These are phyloP conservation scores for Chrysomela aeneicollis DNA, from an alignment of 2,888 invertebrate genomes.

Conservation along the genomic window DNA sequence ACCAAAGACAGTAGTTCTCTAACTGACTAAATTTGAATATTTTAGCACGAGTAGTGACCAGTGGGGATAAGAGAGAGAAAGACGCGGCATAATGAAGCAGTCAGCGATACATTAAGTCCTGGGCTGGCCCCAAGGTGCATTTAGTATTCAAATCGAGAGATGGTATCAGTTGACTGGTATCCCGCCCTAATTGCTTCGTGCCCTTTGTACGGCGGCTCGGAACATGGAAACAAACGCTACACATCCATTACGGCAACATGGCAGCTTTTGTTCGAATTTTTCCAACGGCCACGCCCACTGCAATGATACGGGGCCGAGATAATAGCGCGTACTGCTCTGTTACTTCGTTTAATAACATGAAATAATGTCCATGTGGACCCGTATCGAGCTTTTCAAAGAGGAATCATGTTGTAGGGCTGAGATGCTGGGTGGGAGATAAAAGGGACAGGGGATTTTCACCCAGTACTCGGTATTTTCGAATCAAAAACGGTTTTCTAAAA, in stretches of 20 bases:
- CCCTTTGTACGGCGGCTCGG: constrained; percentile 56
- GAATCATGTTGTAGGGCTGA: background rate
- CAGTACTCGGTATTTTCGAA: too few species aligned
- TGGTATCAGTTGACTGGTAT: constrained; percentile 58
- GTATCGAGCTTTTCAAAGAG: constrained; percentile 19
- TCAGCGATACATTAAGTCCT: constrained; percentile 44
- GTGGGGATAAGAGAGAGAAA: constrained; percentile 25
- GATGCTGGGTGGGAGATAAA: background rate
- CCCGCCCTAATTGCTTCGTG: constrained; percentile 60
- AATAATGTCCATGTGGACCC: constrained; percentile 18
- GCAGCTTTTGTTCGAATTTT: constrained; percentile 58
- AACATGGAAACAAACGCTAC: constrained; percentile 59
- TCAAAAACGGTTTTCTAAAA: too few species aligned
- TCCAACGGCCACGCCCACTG: constrained; percentile 53
- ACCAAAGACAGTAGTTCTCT: too few species aligned
- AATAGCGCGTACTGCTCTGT: constrained; percentile 41
- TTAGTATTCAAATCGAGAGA: constrained; percentile 58
- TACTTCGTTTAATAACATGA: constrained; percentile 23
- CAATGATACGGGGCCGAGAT: constrained; percentile 56
- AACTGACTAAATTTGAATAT: constrained; percentile 35
- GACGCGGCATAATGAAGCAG: constrained; percentile 37
- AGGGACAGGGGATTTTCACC: too few species aligned
- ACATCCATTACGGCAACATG: constrained; percentile 58
- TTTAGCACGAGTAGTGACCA: constrained; percentile 24
- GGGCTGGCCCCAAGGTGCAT: constrained; percentile 50